Evolutionary conservation across 1,140 invertebrate genomes (phyloP).

Genomic region (Melitaea cinxia): DNA sequence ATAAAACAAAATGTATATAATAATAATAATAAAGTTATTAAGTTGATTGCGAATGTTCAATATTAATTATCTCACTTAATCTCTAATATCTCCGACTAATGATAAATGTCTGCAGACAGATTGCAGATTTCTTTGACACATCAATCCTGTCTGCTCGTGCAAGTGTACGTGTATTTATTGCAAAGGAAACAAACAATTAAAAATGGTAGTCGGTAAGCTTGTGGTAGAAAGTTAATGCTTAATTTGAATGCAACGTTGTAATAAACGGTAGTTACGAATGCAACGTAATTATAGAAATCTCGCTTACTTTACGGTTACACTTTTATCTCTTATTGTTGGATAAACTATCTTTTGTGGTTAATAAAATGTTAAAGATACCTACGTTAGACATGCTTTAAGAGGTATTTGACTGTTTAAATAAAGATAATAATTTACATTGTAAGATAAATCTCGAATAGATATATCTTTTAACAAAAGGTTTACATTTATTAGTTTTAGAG

Average conservation of each 20-base stretch:
- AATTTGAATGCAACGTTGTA: slow-evolving; percentile 28
- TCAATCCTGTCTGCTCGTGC: slow-evolving; percentile 10
- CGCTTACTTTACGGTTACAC: not conserved
- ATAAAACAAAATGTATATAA: no score
- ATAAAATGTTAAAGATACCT: slow-evolving; percentile 1
- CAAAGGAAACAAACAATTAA: slow-evolving; percentile 32
- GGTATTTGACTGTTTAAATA: not conserved
- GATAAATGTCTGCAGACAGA: not conserved
- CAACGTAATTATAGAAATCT: slow-evolving; percentile 11
- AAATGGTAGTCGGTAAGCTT: no score
- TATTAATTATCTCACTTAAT: not conserved
- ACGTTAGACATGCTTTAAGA: not conserved
- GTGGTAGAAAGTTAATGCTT: slow-evolving; percentile 29
- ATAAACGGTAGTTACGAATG: slow-evolving; percentile 12
- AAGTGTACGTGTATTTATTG: slow-evolving; percentile 16
- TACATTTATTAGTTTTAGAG: no score
- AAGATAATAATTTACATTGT: no score
- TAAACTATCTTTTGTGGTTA: not conserved
- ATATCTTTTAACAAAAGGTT: no score
- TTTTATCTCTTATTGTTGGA: slow-evolving; percentile 3
- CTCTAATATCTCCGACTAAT: not conserved
- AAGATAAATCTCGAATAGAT: no score
- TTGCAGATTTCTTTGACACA: not conserved
- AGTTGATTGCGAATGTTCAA: no score
- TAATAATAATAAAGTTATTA: no score